These are phyloP conservation scores for Galago senegalensis DNA, from an alignment of 2,797 vertebrate genomes.

Conservation along the genomic window DNA sequence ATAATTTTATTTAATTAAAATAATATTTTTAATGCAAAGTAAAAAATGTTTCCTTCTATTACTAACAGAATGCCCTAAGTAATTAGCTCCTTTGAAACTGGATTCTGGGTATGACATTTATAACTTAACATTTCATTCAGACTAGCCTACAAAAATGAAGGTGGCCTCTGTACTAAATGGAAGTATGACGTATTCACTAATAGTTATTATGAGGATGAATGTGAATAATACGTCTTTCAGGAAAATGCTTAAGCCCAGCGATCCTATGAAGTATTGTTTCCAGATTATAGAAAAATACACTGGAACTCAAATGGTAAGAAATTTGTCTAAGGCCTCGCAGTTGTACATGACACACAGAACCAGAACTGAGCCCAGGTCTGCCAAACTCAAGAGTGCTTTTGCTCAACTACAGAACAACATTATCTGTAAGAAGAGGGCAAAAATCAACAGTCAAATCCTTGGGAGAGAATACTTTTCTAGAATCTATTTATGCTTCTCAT, in stretches of 20 bases:
- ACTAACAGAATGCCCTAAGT: neutral
- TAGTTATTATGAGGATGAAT: neutral
- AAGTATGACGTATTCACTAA: neutral
- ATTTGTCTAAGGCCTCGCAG: neutral
- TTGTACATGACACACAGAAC: neutral
- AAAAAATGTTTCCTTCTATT: neutral
- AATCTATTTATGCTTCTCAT: neutral
- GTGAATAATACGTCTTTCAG: neutral
- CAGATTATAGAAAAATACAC: neutral
- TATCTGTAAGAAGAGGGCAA: neutral
- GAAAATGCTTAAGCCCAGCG: neutral
- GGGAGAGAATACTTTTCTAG: neutral
- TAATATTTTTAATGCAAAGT: conserved; percentile 37
- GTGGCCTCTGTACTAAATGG: neutral
- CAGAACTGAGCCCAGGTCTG: neutral
- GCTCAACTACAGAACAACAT: neutral
- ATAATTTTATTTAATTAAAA: neutral
- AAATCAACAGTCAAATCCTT: neutral
- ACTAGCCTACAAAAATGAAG: neutral
- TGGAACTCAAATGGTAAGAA: neutral
- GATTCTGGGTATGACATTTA: neutral
- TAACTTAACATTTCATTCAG: neutral
- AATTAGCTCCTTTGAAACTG: conserved; percentile 15
- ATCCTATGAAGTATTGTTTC: neutral
- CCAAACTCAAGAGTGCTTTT: neutral